Evolutionary conservation across 2,888 invertebrate genomes (phyloP).

Genomic region (Apamea epomidion): DNA sequence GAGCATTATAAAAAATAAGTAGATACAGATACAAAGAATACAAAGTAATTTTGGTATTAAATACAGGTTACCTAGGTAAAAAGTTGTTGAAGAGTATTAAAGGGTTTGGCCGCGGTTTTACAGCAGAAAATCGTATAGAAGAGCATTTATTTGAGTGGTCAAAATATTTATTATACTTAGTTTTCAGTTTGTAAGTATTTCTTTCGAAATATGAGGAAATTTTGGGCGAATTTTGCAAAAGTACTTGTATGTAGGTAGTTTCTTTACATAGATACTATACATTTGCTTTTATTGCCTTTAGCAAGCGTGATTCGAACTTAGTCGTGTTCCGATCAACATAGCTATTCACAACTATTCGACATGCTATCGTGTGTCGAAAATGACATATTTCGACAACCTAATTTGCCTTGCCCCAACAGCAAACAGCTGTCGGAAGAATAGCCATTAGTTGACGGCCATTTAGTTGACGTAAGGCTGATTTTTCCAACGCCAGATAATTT

Average conservation of each 20-base stretch:
- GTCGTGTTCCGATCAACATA: not conserved
- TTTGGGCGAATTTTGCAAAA: not conserved
- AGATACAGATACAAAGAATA: not conserved
- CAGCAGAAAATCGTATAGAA: not conserved
- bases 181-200: not conserved
- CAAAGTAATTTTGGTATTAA: conserved; percentile 12
- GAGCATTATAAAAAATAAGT: not conserved
- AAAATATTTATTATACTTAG: conserved; percentile 3
- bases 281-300: not conserved
- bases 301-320: not conserved
- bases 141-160: not conserved
- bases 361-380: not conserved
- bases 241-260: not conserved
- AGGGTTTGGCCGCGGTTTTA: not conserved
- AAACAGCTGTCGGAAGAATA: not conserved
- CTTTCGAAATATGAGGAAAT: not conserved
- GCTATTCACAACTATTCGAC: not conserved
- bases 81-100: conserved; percentile 8
- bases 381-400: not conserved
- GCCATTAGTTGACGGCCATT: too few species aligned
- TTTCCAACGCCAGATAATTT: too few species aligned
- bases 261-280: not conserved
- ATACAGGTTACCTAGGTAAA: not conserved
- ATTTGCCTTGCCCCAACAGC: not conserved
- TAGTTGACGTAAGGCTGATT: not conserved